Conservation (phyloP, 1,140 invertebrate species). For the Tetraneura akinire region DNA sequence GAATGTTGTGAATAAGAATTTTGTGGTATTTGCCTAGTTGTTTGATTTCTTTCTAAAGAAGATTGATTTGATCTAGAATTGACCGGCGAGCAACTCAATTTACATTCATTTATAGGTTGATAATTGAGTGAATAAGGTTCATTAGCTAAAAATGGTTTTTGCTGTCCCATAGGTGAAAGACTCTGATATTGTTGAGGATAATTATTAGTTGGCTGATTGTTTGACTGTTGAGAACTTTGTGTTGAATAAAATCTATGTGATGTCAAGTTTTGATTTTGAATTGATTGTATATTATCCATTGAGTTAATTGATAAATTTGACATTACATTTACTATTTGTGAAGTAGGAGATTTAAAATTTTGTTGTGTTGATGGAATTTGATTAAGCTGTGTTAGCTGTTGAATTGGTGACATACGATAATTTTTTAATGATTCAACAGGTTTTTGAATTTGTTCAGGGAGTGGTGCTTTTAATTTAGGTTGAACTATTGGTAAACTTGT, state of each 20-base stretch:
- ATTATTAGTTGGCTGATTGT: not conserved
- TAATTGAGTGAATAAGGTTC: slow-evolving; percentile 30
- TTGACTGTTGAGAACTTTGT: no score
- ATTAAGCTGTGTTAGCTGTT: not conserved
- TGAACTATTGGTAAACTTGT: slow-evolving; percentile 15
- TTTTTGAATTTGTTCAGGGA: slow-evolving; percentile 35
- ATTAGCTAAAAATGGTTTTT: slow-evolving; percentile 10
- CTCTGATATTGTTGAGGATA: slow-evolving; percentile 43
- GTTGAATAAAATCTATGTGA: slow-evolving; percentile 18
- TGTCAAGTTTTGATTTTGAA: not conserved
- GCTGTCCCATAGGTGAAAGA: slow-evolving; percentile 21
- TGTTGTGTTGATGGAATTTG: slow-evolving; percentile 22
- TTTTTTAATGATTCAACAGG: slow-evolving; percentile 9
- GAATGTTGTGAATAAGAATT: slow-evolving; percentile 41
- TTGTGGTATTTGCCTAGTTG: not conserved
- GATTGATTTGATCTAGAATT: slow-evolving; percentile 43
- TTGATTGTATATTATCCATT: not conserved
- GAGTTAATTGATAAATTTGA: slow-evolving; percentile 19
- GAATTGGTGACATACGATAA: slow-evolving; percentile 36
- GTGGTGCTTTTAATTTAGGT: slow-evolving; percentile 30
- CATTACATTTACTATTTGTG: slow-evolving; percentile 1
- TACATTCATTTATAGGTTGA: slow-evolving; percentile 9
- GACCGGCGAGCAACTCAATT: not conserved
- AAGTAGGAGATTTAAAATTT: slow-evolving; percentile 23
- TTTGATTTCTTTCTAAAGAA: slow-evolving; percentile 34